phyloP scores from a whole-genome alignment of 2,797 vertebrate genomes.

The Platyrinchus mystaceus region DNA sequence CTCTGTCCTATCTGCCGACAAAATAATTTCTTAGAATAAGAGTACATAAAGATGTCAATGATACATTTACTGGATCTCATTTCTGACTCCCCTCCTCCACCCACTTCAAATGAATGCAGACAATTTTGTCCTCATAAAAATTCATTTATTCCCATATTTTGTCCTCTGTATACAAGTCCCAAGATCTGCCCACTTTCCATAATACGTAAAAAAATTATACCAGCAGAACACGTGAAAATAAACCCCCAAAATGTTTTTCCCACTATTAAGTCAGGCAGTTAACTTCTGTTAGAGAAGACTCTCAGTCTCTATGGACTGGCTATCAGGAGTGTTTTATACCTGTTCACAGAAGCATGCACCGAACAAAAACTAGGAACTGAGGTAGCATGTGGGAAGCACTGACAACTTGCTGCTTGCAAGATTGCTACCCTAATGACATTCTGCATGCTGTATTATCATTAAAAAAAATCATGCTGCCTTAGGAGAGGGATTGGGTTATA shows the following conservation, averaged over 20 bases:
- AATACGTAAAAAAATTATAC: neutral
- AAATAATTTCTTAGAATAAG: neutral
- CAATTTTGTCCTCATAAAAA: neutral
- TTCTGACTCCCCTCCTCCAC: neutral
- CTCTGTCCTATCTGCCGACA: neutral
- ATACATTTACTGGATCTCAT: neutral
- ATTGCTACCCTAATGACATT: neutral
- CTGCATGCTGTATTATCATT: neutral
- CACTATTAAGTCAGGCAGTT: neutral
- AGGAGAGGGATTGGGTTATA: neutral
- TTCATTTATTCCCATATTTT: neutral
- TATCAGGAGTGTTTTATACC: neutral
- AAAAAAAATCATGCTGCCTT: too few relatives aligned
- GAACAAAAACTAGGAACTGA: neutral
- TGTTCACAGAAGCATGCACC: neutral
- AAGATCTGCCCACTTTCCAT: neutral
- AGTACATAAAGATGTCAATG: neutral
- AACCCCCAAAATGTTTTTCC: neutral
- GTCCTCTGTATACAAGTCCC: neutral
- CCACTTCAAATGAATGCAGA: neutral
- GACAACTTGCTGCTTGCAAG: neutral
- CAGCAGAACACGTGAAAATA: neutral
- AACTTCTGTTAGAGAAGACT: neutral
- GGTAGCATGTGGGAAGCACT: fast-evolving
- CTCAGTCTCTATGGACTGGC: neutral